phyloP scores from a whole-genome alignment of 2,113 vertebrate genomes.

The Philantomba maxwellii region DNA sequence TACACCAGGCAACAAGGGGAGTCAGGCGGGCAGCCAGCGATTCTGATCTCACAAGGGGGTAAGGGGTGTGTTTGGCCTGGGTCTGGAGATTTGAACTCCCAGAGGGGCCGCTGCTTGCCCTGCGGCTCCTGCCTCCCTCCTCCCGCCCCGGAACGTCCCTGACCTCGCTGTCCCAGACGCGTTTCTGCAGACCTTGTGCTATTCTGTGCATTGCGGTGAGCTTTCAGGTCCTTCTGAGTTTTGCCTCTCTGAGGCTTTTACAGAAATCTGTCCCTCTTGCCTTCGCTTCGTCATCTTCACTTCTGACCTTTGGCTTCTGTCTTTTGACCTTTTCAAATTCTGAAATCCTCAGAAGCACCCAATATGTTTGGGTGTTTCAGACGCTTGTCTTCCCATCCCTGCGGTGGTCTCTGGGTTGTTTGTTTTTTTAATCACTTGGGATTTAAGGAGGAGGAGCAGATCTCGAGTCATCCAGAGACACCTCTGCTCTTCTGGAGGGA shows the following conservation, averaged over 20 bases:
- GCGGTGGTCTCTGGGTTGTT: background rate
- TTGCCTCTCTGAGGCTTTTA: background rate
- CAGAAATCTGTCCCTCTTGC: background rate
- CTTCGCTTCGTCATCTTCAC: background rate
- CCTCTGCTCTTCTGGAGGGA: background rate
- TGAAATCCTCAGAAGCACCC: background rate
- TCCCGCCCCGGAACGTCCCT: background rate
- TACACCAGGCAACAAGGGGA: background rate
- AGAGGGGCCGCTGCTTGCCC: background rate
- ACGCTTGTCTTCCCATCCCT: background rate
- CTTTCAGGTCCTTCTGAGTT: background rate
- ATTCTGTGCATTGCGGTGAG: background rate
- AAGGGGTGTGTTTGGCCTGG: background rate
- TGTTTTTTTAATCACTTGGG: background rate
- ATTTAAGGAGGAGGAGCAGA: background rate
- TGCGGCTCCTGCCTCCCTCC: background rate
- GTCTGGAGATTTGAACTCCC: background rate
- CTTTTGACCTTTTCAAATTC: background rate
- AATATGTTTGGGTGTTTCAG: background rate
- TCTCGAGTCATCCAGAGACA: background rate
- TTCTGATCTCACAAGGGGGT: background rate
- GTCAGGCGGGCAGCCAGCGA: background rate
- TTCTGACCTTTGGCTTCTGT: background rate
- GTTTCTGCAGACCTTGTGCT: background rate
- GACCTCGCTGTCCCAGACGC: background rate